A percentile compares a stretch with the other conserved stretches of the same genome.
Conservation (phyloP, 2,888 invertebrate species). For the Blastobasis lacticolella region DNA sequence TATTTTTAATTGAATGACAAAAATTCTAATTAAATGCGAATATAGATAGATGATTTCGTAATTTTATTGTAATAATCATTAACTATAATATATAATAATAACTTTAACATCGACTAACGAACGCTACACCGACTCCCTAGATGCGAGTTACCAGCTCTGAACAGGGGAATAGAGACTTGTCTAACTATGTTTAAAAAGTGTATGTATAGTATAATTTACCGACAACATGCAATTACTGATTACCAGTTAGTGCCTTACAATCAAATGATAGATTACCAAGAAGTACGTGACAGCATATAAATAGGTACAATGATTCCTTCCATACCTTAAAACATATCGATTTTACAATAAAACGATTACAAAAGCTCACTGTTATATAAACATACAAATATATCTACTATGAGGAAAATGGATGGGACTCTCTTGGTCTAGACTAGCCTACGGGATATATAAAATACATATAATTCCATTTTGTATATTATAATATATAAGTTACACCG, state of each 20-base stretch:
- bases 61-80: too few relatives aligned
- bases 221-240: not conserved
- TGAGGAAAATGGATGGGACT: slow-evolving; percentile 33
- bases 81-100: too few relatives aligned
- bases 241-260: slow-evolving; percentile 1
- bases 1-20: too few relatives aligned
- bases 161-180: too few relatives aligned
- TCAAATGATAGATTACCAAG: not conserved
- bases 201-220: too few relatives aligned
- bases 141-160: too few relatives aligned
- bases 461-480: slow-evolving; percentile 18
- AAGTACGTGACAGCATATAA: not conserved
- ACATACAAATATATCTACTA: slow-evolving; percentile 19
- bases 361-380: slow-evolving; percentile 15
- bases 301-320: not conserved
- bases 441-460: slow-evolving; percentile 42
- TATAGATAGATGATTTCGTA: too few relatives aligned
- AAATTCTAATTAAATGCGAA: too few relatives aligned
- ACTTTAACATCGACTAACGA: too few relatives aligned
- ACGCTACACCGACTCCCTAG: too few relatives aligned
- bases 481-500: slow-evolving; percentile 9
- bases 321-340: not conserved
- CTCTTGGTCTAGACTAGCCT: slow-evolving; percentile 56
- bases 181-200: too few relatives aligned
- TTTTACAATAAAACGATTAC: slow-evolving; percentile 13